These are phyloP conservation scores for Phortica variegata DNA, from an alignment of 1,140 invertebrate species.

Conservation along the genomic window DNA sequence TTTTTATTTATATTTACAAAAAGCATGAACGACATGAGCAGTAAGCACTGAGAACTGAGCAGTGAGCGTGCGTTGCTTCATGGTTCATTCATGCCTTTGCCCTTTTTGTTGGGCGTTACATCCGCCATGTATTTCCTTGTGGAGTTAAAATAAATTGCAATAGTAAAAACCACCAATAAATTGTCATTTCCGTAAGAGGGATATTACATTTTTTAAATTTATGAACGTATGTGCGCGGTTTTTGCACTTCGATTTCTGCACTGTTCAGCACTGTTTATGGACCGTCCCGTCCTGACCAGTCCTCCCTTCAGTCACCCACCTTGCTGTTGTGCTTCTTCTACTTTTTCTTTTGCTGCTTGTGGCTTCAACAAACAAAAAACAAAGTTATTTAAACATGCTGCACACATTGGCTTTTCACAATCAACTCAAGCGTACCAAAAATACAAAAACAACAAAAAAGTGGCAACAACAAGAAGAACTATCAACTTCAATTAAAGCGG, in stretches of 20 bases:
- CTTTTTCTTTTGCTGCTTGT: conserved; percentile 1
- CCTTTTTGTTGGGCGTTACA: conserved; percentile 29
- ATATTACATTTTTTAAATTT: conserved; percentile 56
- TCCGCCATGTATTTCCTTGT: conserved; percentile 55
- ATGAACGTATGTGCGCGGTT: conserved; percentile 32
- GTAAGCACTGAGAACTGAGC: no score
- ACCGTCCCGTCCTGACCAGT: no score
- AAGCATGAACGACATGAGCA: no score
- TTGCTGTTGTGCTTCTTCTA: no score
- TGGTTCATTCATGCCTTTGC: conserved; percentile 8
- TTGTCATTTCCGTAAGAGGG: conserved; percentile 56
- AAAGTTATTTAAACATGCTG: not conserved
- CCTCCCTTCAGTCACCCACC: no score
- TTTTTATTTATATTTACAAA: no score
- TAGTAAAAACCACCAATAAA: conserved; percentile 56
- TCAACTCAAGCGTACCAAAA: no score
- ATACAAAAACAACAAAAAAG: no score
- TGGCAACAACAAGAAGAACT: not conserved
- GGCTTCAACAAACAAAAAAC: not conserved
- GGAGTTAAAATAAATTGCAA: conserved; percentile 56
- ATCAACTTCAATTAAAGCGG: conserved; percentile 49
- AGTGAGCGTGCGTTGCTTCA: no score
- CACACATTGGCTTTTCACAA: no score
- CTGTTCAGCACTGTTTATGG: conserved; percentile 2
- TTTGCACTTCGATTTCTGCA: not conserved